These are phyloP conservation scores for Menidia menidia DNA, from an alignment of 2,797 vertebrate species.

Conservation along the genomic window DNA sequence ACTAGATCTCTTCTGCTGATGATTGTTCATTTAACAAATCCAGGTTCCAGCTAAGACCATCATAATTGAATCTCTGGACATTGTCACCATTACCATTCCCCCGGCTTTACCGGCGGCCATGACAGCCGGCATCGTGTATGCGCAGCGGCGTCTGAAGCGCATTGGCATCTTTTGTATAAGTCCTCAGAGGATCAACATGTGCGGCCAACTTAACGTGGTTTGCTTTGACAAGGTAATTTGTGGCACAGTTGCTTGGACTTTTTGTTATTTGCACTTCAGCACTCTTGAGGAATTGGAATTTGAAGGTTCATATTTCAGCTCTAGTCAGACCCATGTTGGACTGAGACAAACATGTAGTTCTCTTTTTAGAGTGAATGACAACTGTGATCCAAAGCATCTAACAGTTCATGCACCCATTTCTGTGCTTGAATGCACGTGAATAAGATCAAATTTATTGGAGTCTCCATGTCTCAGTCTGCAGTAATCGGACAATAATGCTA, in stretches of 20 bases:
- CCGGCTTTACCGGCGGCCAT: constrained; percentile 95
- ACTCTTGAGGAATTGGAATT: not conserved
- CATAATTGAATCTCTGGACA: constrained; percentile 93
- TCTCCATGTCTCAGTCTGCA: no score
- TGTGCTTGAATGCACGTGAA: no score
- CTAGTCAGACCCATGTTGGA: no score
- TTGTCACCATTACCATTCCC: constrained; percentile 96
- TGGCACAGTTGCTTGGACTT: not conserved
- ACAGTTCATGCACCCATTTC: no score
- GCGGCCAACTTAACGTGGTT: constrained; percentile 94
- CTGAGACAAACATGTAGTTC: no score
- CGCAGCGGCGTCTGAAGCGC: constrained; percentile 91
- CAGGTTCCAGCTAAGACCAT: constrained; percentile 88
- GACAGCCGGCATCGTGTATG: constrained; percentile 95
- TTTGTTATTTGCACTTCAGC: not conserved
- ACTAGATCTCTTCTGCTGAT: not conserved
- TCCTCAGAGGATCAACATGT: constrained; percentile 97
- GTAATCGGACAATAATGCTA: no score
- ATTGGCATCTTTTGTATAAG: constrained; percentile 96
- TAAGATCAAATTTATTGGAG: no score
- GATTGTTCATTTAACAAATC: not conserved
- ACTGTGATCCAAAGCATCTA: no score
- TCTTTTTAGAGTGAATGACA: no score
- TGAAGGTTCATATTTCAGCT: not conserved
- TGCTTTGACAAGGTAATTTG: constrained; percentile 95